Evolutionary conservation across 2,113 vertebrate genomes (phyloP), one percentile per base, ranked within the genome.

Genomic region (Myodes glareolus): DNA sequence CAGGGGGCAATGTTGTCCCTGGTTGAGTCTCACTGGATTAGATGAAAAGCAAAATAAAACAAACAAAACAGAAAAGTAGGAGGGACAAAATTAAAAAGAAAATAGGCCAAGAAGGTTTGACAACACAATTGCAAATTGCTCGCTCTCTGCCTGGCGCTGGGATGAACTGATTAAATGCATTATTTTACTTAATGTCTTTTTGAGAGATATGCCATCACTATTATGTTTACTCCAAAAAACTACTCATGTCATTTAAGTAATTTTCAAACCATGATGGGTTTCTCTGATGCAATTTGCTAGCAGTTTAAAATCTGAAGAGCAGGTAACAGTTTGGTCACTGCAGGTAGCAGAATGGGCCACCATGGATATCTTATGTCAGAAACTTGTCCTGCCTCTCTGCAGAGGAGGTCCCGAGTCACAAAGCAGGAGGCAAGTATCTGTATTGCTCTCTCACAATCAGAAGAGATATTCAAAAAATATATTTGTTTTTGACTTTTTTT

Each of bases 151-250:
- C 33, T 77, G 13, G 3, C 7, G 19, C 17, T 63, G 45, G 50
- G 45, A 8, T 65, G 63, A 92, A n/a, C 0, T 33, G 8, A 61
- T 77, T 77, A 72, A 58, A 92, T 47, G 16, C 9, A 92, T 84
- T 81, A 92, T 63, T 67, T 95, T 42, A 76, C 42, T 50, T 93
- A 92, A 73, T 77, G 82, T 3, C 67, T 68, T 27, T 95, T 52
- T 78, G 31, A 78, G 16, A 93, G 8, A 23, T 47, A 2, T 33
- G 14, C 27, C 80, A 58, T 65, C 91, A 39, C 63, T 73, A 25
- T 77, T 92, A 2, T 80, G 90, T 92, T 72, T 94, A 95, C 25
- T 45, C 5, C 50, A 19, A 97, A 75, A 84, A 81, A 88, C 21
- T 68, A 13, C n/a, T 61, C 63, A 76, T 61, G 19, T 31, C 65